A percentile compares a stretch with the other conserved stretches of the same genome.
Conservation (phyloP, 2,797 vertebrate species). For the Gallinago stenura region DNA sequence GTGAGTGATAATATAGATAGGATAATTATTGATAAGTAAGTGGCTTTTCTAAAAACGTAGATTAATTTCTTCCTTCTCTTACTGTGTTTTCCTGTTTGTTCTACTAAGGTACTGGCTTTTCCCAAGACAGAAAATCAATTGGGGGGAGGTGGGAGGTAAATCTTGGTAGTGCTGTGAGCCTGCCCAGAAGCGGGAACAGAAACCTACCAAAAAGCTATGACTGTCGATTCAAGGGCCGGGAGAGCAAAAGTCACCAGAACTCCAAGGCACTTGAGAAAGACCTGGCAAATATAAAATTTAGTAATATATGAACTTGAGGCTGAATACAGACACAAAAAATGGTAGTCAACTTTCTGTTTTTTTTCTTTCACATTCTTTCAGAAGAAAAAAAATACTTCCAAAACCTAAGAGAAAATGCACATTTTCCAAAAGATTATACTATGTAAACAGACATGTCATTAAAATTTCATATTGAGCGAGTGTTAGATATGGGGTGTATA, state of each 20-base stretch:
- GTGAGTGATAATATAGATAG: background rate
- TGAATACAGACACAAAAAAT: background rate
- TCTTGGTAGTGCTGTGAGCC: background rate
- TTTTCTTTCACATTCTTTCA: background rate
- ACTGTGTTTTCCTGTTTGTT: background rate
- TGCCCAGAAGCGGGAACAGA: background rate
- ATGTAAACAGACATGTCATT: background rate
- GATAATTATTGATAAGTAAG: background rate
- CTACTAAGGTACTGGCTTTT: background rate
- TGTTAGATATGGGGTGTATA: background rate
- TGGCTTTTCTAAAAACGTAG: background rate
- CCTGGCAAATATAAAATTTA: background rate
- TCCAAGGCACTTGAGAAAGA: background rate
- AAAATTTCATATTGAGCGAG: background rate
- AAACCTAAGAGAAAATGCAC: background rate
- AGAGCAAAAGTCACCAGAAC: background rate
- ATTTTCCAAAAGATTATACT: background rate
- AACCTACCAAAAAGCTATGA: background rate
- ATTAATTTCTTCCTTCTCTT: background rate
- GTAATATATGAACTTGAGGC: background rate
- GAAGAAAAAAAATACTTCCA: background rate
- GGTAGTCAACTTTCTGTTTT: background rate
- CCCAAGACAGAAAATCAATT: background rate
- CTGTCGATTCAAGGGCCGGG: background rate
- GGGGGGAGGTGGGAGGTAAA: background rate